Evolutionary conservation across 2,113 vertebrate genomes (phyloP).

Genomic region (Azemiops feae): DNA sequence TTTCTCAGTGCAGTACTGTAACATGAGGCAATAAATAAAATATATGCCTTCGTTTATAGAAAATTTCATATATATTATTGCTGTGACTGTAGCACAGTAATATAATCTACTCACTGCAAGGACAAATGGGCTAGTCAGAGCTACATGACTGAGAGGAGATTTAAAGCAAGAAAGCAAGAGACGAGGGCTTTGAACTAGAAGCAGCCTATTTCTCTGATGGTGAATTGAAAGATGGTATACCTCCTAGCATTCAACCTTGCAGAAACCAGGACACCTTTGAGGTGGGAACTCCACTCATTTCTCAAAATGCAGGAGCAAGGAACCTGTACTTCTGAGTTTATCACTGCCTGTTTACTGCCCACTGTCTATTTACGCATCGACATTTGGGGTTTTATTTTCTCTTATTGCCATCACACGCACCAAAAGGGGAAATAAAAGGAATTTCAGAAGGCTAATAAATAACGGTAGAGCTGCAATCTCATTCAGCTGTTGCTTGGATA

Average conservation of each 20-base stretch:
- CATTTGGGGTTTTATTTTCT: neutral
- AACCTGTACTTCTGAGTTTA: neutral
- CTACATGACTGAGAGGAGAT: neutral
- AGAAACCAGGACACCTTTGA: neutral
- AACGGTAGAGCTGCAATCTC: slow-evolving; percentile 4
- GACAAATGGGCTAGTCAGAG: neutral
- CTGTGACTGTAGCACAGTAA: neutral
- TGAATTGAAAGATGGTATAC: neutral
- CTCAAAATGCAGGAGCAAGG: neutral
- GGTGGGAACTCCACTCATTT: neutral
- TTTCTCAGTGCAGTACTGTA: neutral
- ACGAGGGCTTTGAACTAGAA: neutral
- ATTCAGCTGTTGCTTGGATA: slow-evolving; percentile 26
- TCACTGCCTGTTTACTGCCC: neutral
- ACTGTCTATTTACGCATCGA: no score
- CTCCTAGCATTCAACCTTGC: neutral
- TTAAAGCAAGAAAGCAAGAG: neutral
- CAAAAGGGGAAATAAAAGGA: neutral
- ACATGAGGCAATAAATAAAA: neutral
- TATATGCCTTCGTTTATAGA: neutral
- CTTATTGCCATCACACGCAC: no score
- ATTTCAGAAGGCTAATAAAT: slow-evolving; percentile 9
- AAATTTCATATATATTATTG: neutral
- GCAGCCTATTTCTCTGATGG: neutral
- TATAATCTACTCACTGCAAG: neutral